Conservation (phyloP, 2,888 invertebrate genomes). For the Rhamnusium bicolor region DNA sequence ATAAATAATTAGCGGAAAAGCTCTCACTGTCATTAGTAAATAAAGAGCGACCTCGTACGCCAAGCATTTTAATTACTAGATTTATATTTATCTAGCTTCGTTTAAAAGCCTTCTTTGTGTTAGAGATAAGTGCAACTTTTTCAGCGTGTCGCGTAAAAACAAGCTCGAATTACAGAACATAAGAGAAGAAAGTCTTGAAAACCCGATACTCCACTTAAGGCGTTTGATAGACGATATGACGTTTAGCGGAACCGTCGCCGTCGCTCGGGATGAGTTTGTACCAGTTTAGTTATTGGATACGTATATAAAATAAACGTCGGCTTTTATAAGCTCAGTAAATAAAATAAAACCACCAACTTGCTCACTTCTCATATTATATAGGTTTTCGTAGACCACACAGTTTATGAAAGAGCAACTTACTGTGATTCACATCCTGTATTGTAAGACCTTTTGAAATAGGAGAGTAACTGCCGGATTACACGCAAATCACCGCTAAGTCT, state of each 20-base stretch:
- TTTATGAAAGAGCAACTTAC: slow-evolving; percentile 1
- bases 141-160: slow-evolving; percentile 18
- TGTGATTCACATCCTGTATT: neutral
- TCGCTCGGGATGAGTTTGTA: neutral
- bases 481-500: neutral
- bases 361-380: neutral
- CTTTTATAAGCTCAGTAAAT: slow-evolving; percentile 13
- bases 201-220: slow-evolving; percentile 43
- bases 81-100: neutral
- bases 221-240: slow-evolving; percentile 41
- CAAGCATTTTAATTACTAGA: no score
- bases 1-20: neutral
- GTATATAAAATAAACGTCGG: slow-evolving; percentile 16
- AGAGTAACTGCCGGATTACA: neutral
- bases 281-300: slow-evolving; percentile 19
- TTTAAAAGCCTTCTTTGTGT: neutral
- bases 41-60: neutral
- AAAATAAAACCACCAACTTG: slow-evolving; percentile 8
- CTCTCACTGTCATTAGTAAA: neutral
- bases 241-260: slow-evolving; percentile 24
- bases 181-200: slow-evolving; percentile 35
- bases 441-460: neutral
- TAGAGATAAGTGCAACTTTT: neutral
- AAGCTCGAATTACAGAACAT: slow-evolving; percentile 35
- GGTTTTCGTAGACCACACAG: slow-evolving; percentile 3